Base-by-base conservation (phyloP, 2,888 invertebrate species). In the Torymus aiolomorphi region DNA sequence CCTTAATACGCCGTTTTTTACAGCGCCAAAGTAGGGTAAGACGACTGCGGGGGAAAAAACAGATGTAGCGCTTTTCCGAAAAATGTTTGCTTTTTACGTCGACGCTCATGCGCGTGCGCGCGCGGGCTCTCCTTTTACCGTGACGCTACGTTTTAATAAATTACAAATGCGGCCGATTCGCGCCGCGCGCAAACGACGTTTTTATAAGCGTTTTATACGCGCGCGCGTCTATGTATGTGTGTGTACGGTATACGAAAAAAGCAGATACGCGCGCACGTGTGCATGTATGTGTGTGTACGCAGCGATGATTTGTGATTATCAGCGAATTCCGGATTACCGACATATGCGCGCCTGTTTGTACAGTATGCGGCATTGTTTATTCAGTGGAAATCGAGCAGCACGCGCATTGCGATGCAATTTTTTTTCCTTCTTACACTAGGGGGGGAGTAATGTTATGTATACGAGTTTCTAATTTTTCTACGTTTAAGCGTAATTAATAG, bases 151-250 rank as follows among this genome's bases (percentile, higher is more conserved):
- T 54, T 54, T 59, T 59, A 54, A 74, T 74, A 65, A 74, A 74
- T 74, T 74, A 74, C 42, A 74, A 42, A 42, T 1, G 42, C 42
- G 56, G 42, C 49, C 49, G 18, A 62, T 76, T 69, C 61, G 51
- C 59, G 56, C 56, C 77, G 76, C 77, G 52, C 59, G 51, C 67
- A 77, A 80, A 80, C 63, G 73, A 73, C 81, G 75, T 76, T 80
- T 82, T 83, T 80, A 78, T 80, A 63, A 5, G 62, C 73, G 51
- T 69, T 69, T 62, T 49, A 78, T 78, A 24, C 0, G 0, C 20
- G 20, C 20, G 20, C 1, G 5, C 42, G 8, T 8, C 2, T 31
- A 3, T 42, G 8, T 8, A 42, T 42, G 8, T 42, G 8, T 24
- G 18, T 78, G 14, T 73, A 20, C 31, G 31, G 4, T 31, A 31